Base-by-base conservation (phyloP, 2,113 vertebrate species). In the Chionis minor region DNA sequence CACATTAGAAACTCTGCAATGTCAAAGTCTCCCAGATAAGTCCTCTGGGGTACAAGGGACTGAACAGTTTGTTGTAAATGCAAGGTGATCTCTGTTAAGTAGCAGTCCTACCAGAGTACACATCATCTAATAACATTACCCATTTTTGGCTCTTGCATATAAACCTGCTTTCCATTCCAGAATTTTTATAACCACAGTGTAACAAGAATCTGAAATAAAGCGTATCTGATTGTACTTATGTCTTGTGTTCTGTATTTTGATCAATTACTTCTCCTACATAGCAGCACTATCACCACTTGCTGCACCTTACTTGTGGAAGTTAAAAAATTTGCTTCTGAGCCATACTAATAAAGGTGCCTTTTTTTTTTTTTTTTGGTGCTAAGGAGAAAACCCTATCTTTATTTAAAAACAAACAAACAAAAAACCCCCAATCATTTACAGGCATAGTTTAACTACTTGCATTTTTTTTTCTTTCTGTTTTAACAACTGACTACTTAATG, bases 191-290 rank as follows among this genome's bases (percentile, higher is more conserved):
- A 89, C 84, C 62, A 94, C 40, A 93, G 8, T 96, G 51, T 94
- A 97, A 96, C 72, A 78, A 67, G 86, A 90, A 87, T 82, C 94
- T 88, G 47, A 97, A 98, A 97, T 98, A 98, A 98, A 98, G 70
- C 18, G 9, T 47, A n/a, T 90, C 71, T 95, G 58, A 90, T 90
- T 88, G 52, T 63, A 44, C 54, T 81, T 70, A 9, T 52, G 40
- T 55, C 30, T 75, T 67, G 13, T 88, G 20, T 85, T 89, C 58
- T 72, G 26, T 77, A 49, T 92, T 89, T 93, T 69, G 40, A 66
- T 72, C 44, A 54, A 32, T 35, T 21, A 9, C 33, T 84, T 80
- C 16, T 75, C 80, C 61, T 86, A 13, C 9, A 1, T 2, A 44
- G 67, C 11, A 80, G 21, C 73, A 85, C 26, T 77, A 7, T 14